Evolutionary conservation across 1,140 invertebrate genomes (phyloP).

Genomic region (Calliopsis andreniformis): DNA sequence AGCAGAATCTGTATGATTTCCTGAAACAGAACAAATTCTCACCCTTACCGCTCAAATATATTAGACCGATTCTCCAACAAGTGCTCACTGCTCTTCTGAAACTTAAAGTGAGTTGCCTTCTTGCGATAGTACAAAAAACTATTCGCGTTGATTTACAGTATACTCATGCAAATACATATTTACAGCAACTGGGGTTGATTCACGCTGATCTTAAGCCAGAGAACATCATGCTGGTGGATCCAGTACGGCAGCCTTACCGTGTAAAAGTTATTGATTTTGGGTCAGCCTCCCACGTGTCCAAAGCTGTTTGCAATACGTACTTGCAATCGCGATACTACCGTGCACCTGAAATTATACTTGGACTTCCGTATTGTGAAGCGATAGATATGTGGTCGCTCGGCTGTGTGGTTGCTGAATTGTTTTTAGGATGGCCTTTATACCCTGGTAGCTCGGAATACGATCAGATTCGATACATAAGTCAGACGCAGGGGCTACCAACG

Average conservation of each 20-base stretch:
- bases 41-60: constrained; percentile 98
- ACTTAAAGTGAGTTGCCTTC: constrained; percentile 87
- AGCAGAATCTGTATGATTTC: constrained; percentile 99
- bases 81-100: constrained; percentile 98
- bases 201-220: constrained; percentile 99
- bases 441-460: constrained; percentile 99
- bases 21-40: constrained; percentile 99
- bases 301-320: constrained; percentile 99
- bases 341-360: constrained; percentile 99
- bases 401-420: constrained; percentile 99
- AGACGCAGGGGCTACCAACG: constrained; percentile 96
- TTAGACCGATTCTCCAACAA: constrained; percentile 99
- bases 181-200: constrained; percentile 97
- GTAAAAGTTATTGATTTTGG: constrained; percentile 99
- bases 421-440: constrained; percentile 99
- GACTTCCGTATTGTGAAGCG: constrained; percentile 98
- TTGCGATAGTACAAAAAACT: too few relatives aligned
- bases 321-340: constrained; percentile 99
- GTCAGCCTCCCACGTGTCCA: constrained; percentile 98
- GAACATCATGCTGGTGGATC: constrained; percentile 99
- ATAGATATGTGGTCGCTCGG: constrained; percentile 99
- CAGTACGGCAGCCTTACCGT: constrained; percentile 96
- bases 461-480: constrained; percentile 96
- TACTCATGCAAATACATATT: constrained; percentile 42
- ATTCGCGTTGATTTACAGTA: neutral